These are phyloP conservation scores for Pocillopora verrucosa DNA, from an alignment of 64 coral and sea anemone species.

Conservation along the genomic window DNA sequence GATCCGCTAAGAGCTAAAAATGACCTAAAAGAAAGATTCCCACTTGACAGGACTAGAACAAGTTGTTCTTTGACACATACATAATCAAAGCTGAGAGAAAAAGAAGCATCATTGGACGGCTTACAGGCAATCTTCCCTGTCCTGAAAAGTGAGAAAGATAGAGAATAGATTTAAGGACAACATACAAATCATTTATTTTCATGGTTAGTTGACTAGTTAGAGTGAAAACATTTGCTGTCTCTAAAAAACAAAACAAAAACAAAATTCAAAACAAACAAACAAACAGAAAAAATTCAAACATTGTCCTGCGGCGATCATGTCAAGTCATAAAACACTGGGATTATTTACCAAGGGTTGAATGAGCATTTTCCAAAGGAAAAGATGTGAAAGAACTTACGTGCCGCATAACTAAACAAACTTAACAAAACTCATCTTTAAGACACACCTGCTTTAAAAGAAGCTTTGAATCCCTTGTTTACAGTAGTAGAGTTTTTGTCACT, in stretches of 20 bases:
- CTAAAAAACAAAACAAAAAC: too few species aligned
- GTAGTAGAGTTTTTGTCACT: neutral
- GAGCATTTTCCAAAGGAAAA: too few species aligned
- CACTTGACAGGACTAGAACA: neutral
- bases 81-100: neutral
- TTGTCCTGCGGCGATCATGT: too few species aligned
- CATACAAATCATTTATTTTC: neutral
- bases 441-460: conserved; percentile 20
- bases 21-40: too few species aligned
- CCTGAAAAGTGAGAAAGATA: neutral
- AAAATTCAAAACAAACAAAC: too few species aligned
- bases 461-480: conserved; percentile 14
- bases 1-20: too few species aligned
- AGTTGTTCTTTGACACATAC: neutral
- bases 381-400: too few species aligned
- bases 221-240: neutral
- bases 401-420: too few species aligned
- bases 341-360: too few species aligned
- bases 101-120: neutral
- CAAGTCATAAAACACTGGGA: too few species aligned
- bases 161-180: neutral
- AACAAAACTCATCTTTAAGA: too few species aligned
- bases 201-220: neutral
- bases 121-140: neutral
- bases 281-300: too few species aligned